A percentile compares a stretch with the other conserved stretches of the same genome.
These are phyloP conservation scores for Platyrinchus mystaceus DNA, from an alignment of 2,797 vertebrate genomes.

Conservation along the genomic window DNA sequence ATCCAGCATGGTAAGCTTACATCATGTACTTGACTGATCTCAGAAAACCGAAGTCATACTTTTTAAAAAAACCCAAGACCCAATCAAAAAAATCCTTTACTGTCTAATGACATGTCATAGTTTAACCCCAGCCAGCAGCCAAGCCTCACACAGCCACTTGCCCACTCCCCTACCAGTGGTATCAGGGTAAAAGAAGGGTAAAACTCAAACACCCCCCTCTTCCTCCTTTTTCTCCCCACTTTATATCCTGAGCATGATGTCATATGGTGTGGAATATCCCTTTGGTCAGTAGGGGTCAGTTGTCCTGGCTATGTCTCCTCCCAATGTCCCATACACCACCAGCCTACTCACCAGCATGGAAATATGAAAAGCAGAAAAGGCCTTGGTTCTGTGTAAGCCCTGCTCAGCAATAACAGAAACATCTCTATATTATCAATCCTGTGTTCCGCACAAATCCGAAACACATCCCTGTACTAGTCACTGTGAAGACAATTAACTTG, in stretches of 20 bases:
- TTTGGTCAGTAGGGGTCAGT: too few relatives aligned
- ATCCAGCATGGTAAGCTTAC: not conserved
- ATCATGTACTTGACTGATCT: not conserved
- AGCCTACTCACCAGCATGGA: accelerated
- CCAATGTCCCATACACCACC: accelerated
- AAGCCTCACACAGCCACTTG: not conserved
- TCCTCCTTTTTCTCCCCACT: not conserved
- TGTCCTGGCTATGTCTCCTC: not conserved
- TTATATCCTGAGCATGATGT: accelerated
- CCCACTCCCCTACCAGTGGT: not conserved
- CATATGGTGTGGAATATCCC: not conserved
- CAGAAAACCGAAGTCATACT: not conserved
- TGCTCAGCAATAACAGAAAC: not conserved
- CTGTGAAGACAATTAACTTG: not conserved
- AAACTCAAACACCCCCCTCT: not conserved
- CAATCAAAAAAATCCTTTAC: not conserved
- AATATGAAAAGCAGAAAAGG: not conserved
- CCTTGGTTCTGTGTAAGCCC: not conserved
- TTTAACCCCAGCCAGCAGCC: not conserved
- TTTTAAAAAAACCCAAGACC: not conserved
- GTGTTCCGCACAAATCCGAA: not conserved
- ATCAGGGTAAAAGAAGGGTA: not conserved
- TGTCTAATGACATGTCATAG: not conserved
- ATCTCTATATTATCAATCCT: not conserved
- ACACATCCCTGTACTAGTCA: accelerated